Evolutionary conservation across 2,113 vertebrate species (phyloP), one percentile per base, ranked within the genome.

Genomic region (Scortum barcoo): DNA sequence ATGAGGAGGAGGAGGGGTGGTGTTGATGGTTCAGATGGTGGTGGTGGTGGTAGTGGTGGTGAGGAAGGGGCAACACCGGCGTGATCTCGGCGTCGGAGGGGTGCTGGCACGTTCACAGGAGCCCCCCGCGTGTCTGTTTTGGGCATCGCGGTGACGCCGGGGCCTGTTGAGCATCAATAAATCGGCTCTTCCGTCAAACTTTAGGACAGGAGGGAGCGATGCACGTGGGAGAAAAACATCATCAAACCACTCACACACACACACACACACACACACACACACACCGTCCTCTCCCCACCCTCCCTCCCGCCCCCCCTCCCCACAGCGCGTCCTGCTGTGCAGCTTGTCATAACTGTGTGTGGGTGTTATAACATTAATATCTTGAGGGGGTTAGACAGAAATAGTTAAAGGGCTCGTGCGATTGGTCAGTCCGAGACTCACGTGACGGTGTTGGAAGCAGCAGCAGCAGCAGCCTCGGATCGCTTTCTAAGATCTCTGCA

Each of bases 401-500:
- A 93, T 90, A 94, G 93, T 95, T 93, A 92, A 93, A 88, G 87
- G 71, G 7, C 61, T 46, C 63, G 22, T 40, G 66, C 33, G 87
- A 95, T 95, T 95, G 95, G 94, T 79, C 89, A n/a, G 68, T 63
- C n/a, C 71, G 7, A 56, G 72, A 30, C 66, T 93, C 95, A 95
- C 93, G 93, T 95, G 93, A 88, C 22, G 60, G 51, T 74, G 88
- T 74, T 87, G 86, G n/a, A n/a, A n/a, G 90, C 88, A 90, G 86
- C 86, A 86, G 81, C 76, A 82, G 70, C 80, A 89, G 80, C 78
- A 90, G 76, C 78, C 80, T 75, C 69, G 69, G 8, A 78, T 90
- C 56, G 65, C 81, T 57, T 44, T 68, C 56, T 67, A 8, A 73
- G 83, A 83, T 86, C 71, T 81, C 76, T n/a, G 80, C 76, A 80